These are phyloP conservation scores for Microtus pennsylvanicus DNA, from an alignment of 2,113 vertebrate species.

Conservation along the genomic window DNA sequence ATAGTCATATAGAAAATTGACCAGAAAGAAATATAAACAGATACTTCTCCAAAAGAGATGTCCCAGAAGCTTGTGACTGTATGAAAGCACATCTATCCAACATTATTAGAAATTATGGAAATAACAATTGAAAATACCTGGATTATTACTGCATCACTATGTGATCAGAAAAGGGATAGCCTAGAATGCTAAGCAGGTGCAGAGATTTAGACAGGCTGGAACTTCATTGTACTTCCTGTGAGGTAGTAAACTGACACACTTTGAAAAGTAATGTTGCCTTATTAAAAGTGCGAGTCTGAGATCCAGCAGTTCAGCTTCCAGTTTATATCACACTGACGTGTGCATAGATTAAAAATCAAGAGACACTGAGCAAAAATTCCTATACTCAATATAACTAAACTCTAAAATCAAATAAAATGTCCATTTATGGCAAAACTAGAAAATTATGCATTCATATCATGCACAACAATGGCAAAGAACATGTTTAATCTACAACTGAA, in stretches of 20 bases:
- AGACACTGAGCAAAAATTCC: background rate
- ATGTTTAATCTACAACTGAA: background rate
- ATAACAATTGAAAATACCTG: background rate
- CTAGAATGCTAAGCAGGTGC: background rate
- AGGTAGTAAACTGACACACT: background rate
- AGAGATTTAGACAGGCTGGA: background rate
- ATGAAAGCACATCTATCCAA: background rate
- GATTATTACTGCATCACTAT: background rate
- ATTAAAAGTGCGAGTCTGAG: background rate
- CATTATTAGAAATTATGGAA: constrained; percentile 25
- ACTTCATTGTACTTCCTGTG: background rate
- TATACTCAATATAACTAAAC: background rate
- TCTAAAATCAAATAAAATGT: background rate
- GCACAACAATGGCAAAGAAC: background rate
- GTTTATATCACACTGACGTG: background rate
- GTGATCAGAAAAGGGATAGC: background rate
- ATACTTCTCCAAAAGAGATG: background rate
- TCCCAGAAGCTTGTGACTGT: background rate
- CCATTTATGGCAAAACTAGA: background rate
- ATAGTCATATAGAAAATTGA: background rate
- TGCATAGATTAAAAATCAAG: background rate
- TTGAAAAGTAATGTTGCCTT: background rate
- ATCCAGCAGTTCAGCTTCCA: background rate
- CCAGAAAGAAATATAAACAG: background rate
- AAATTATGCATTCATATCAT: background rate